Percentiles rank a stretch among this genome's conserved stretches.
Evolutionary conservation across 2,113 vertebrate species (phyloP).

Genomic region (Phrynosoma blainvillii): DNA sequence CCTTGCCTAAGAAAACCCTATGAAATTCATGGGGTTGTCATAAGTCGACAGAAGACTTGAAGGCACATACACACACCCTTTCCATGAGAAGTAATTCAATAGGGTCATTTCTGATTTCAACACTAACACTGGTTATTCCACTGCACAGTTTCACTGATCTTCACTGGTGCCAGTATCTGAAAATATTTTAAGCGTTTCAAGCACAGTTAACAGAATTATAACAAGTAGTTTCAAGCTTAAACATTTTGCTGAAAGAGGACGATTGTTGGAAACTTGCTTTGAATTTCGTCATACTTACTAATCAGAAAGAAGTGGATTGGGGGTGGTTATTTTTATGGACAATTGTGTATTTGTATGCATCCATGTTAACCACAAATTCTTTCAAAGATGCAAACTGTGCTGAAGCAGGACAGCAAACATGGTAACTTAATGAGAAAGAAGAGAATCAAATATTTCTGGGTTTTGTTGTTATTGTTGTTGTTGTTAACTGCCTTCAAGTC

Average conservation of each 20-base stretch:
- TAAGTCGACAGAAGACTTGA: no score
- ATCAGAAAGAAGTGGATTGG: background rate
- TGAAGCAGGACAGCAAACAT: background rate
- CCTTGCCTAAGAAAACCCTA: no score
- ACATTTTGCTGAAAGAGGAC: background rate
- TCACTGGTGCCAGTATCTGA: background rate
- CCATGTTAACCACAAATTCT: background rate
- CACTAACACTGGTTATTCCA: background rate
- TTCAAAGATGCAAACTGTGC: background rate
- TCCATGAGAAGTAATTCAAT: background rate
- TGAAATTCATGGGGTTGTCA: no score
- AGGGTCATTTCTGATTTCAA: background rate
- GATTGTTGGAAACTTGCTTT: constrained; percentile 1
- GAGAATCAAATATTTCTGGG: background rate
- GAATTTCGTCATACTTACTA: background rate
- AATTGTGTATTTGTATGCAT: background rate
- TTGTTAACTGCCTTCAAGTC: no score
- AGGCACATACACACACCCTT: background rate
- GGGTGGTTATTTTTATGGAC: background rate
- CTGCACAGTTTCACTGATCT: background rate
- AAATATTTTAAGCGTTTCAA: background rate
- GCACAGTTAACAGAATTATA: no score
- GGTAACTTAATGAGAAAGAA: background rate
- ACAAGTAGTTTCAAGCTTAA: background rate
- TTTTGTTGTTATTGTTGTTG: background rate